phyloP scores from a whole-genome alignment of 2,113 vertebrate species.

The Ceratotherium simum region DNA sequence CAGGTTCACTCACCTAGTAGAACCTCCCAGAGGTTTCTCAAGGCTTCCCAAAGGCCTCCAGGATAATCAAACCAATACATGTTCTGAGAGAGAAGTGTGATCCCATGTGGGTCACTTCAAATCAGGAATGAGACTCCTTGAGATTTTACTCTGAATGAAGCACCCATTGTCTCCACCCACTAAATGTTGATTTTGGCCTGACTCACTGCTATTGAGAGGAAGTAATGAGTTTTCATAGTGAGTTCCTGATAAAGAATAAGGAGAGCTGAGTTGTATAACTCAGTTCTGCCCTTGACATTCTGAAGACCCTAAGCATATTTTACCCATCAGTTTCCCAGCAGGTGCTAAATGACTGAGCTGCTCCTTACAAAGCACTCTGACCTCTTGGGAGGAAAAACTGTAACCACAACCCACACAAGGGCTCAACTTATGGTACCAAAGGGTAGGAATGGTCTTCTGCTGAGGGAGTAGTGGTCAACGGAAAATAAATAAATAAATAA shows the following conservation, averaged over 20 bases:
- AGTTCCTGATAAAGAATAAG: constrained; percentile 24
- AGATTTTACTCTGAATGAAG: not conserved
- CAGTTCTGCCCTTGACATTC: not conserved
- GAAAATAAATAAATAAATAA: not conserved
- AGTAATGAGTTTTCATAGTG: not conserved
- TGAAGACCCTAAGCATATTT: not conserved
- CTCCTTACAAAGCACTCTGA: not conserved
- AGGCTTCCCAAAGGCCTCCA: not conserved
- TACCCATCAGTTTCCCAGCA: not conserved
- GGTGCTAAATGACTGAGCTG: not conserved
- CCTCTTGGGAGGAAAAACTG: not conserved
- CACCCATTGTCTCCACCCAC: constrained; percentile 19
- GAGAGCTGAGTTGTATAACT: not conserved
- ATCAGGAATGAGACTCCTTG: not conserved
- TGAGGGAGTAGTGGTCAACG: not conserved
- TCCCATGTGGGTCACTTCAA: not conserved
- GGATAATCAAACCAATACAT: not conserved
- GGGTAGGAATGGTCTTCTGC: not conserved
- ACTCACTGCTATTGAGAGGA: constrained; percentile 32
- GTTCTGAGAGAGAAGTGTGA: not conserved
- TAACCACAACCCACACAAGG: not conserved
- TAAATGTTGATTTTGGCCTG: not conserved
- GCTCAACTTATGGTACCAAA: not conserved
- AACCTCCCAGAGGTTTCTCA: not conserved
- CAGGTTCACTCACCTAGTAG: not conserved